Percentiles rank a stretch among this genome's conserved stretches.
These are phyloP conservation scores for Oscheius sp. DNA, from an alignment of 2,888 invertebrate genomes.

Conservation along the genomic window DNA sequence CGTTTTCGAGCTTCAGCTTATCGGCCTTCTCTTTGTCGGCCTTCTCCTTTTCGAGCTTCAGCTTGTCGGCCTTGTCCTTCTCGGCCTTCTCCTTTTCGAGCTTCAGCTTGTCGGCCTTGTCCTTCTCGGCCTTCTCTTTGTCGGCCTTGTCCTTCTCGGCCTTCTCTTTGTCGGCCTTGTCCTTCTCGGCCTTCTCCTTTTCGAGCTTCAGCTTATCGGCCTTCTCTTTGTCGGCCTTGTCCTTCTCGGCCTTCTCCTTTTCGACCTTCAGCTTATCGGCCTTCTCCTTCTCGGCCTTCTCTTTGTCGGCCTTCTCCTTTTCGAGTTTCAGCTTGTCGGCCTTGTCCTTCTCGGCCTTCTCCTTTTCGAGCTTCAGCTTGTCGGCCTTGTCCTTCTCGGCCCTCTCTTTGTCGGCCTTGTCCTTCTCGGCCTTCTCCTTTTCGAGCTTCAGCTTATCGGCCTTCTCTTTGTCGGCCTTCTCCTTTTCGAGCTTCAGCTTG, in stretches of 20 bases:
- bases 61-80: slow-evolving; percentile 26
- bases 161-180: slow-evolving; percentile 18
- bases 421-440: slow-evolving; percentile 18
- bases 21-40: slow-evolving; percentile 22
- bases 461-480: slow-evolving; percentile 12
- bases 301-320: slow-evolving; percentile 16
- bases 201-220: slow-evolving; percentile 17
- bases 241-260: slow-evolving; percentile 20
- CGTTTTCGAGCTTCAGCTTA: slow-evolving; percentile 21
- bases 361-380: slow-evolving; percentile 14
- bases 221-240: slow-evolving; percentile 9
- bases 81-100: slow-evolving; percentile 20
- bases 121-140: slow-evolving; percentile 19
- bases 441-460: slow-evolving; percentile 11
- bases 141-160: slow-evolving; percentile 24
- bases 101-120: slow-evolving; percentile 19
- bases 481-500: slow-evolving; percentile 20
- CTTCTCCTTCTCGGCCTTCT: slow-evolving; percentile 25
- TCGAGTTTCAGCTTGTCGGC: slow-evolving; percentile 12
- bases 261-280: slow-evolving; percentile 13
- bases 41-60: slow-evolving; percentile 7
- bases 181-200: slow-evolving; percentile 18
- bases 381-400: slow-evolving; percentile 23
- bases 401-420: slow-evolving; percentile 25
- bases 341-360: slow-evolving; percentile 3